phyloP scores from a whole-genome alignment of 2,888 invertebrate species.

The Stenodema calcarata region DNA sequence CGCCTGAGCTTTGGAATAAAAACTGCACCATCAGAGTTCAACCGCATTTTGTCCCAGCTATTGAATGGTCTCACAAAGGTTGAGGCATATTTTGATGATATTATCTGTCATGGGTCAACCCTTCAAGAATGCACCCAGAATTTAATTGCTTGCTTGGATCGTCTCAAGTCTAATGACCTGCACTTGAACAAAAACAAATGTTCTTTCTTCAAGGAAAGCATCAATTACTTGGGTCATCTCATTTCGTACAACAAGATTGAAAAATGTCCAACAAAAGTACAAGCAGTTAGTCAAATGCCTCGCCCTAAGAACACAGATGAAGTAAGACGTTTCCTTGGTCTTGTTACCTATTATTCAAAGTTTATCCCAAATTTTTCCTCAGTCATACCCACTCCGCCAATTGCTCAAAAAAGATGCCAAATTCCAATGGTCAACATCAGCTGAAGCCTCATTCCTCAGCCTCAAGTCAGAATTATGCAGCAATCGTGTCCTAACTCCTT shows the following conservation, averaged over 20 bases:
- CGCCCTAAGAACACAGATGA: too few species aligned
- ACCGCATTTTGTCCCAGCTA: too few species aligned
- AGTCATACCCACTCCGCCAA: constrained; percentile 50
- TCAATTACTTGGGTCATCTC: neutral
- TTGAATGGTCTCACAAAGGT: too few species aligned
- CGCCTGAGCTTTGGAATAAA: neutral
- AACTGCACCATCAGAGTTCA: too few species aligned
- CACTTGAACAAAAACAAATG: neutral
- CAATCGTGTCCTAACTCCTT: too few species aligned
- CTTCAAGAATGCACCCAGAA: neutral
- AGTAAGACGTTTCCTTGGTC: constrained; percentile 52
- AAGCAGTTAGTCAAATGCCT: constrained; percentile 43
- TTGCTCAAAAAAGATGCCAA: constrained; percentile 49
- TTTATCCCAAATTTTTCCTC: constrained; percentile 55
- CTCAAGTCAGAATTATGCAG: constrained; percentile 56
- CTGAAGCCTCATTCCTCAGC: constrained; percentile 54
- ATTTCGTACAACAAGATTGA: constrained; percentile 24
- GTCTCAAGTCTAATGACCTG: neutral
- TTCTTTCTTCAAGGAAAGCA: neutral
- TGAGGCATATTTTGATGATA: too few species aligned
- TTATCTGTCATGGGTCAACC: neutral
- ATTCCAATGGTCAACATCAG: constrained; percentile 52
- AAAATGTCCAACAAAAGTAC: constrained; percentile 45
- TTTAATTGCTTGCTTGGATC: neutral
- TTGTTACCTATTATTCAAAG: constrained; percentile 53